A percentile compares a stretch with the other conserved stretches of the same genome.
Conservation (phyloP, 2,113 vertebrate species). For the Glaucomys volans region DNA sequence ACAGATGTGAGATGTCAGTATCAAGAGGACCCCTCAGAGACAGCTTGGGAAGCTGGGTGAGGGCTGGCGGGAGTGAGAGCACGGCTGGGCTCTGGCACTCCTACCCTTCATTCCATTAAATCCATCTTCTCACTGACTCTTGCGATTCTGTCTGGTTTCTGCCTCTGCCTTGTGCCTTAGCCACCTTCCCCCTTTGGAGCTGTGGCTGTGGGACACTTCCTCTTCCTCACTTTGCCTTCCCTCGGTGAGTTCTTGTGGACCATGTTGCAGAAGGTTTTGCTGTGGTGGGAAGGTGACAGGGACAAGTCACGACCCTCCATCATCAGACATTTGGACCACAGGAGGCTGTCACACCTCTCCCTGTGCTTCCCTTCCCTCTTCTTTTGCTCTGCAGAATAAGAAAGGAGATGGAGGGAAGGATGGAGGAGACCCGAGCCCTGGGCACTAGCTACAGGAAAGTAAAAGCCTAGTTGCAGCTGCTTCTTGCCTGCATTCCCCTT, state of each 20-base stretch:
- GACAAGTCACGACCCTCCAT: not conserved
- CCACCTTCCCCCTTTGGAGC: not conserved
- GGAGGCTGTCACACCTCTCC: too few species aligned
- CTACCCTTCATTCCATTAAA: conserved; percentile 85
- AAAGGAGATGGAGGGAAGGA: not conserved
- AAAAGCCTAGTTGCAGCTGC: not conserved
- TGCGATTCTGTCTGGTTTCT: not conserved
- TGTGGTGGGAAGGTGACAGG: not conserved
- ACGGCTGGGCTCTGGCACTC: conserved; percentile 48
- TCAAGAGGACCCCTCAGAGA: not conserved
- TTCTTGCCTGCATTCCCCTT: not conserved
- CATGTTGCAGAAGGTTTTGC: not conserved
- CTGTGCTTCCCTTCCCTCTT: not conserved
- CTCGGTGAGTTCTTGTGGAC: not conserved
- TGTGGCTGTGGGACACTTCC: not conserved
- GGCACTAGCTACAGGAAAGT: not conserved
- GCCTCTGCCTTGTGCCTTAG: not conserved
- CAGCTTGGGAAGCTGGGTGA: not conserved
- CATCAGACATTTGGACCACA: not conserved
- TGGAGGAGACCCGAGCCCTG: not conserved
- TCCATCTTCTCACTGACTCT: not conserved
- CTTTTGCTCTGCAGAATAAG: not conserved
- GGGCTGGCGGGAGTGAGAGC: not conserved
- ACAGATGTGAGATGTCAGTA: conserved; percentile 19
- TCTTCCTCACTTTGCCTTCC: not conserved